Evolutionary conservation across 2,797 vertebrate genomes (phyloP).

Genomic region (Spondyliosoma cantharus): DNA sequence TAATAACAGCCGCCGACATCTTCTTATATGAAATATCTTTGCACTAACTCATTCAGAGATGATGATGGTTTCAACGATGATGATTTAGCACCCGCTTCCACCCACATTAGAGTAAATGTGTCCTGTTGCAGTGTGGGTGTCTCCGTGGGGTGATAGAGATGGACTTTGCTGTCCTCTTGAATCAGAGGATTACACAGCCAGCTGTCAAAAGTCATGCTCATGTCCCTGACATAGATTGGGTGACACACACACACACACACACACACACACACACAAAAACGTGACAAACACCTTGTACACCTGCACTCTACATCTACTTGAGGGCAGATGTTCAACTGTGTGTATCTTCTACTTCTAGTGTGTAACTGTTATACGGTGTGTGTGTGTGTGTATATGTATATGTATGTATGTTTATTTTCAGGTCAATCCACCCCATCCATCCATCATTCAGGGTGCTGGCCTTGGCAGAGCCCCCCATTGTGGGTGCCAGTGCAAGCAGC

Average conservation of each 20-base stretch:
- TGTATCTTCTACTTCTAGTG: conserved; percentile 1
- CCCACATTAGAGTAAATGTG: conserved; percentile 60
- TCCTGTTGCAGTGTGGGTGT: conserved; percentile 46
- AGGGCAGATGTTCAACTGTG: conserved; percentile 26
- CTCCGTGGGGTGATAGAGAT: conserved; percentile 63
- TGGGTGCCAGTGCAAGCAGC: conserved; percentile 77
- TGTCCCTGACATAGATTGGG: conserved; percentile 52
- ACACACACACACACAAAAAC: conserved; percentile 30
- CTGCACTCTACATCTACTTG: conserved; percentile 25
- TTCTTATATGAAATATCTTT: conserved; percentile 29
- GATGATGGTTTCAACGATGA: conserved; percentile 7
- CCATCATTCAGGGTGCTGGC: conserved; percentile 94
- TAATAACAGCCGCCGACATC: not conserved
- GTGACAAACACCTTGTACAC: conserved; percentile 34
- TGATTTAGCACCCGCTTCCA: conserved; percentile 19
- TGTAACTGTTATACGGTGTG: conserved; percentile 5
- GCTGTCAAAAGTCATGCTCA: conserved; percentile 68
- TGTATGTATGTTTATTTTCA: conserved; percentile 65
- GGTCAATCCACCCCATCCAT: conserved; percentile 92
- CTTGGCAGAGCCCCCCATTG: conserved; percentile 92
- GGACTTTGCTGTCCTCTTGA: conserved; percentile 75
- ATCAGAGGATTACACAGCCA: conserved; percentile 72
- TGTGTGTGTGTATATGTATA: conserved; percentile 17
- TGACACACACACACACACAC: conserved; percentile 37
- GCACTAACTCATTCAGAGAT: conserved; percentile 7